These are phyloP conservation scores for Contarinia nasturtii DNA, from an alignment of 1,140 invertebrate genomes.

Conservation along the genomic window DNA sequence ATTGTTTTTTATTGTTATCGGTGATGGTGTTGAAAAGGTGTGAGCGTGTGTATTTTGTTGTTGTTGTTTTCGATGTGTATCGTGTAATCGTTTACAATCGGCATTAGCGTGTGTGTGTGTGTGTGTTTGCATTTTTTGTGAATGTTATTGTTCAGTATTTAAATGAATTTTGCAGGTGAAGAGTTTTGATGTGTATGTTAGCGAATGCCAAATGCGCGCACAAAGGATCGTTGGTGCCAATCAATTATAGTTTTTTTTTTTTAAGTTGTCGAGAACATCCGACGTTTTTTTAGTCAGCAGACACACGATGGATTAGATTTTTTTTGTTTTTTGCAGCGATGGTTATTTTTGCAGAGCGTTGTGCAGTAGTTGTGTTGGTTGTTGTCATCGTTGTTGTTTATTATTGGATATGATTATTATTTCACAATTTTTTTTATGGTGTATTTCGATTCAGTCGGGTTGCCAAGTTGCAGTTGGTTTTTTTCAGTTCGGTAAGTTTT, in stretches of 20 bases:
- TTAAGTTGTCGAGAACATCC: no score
- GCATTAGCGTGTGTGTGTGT: constrained; percentile 8
- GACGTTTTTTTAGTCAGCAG: no score
- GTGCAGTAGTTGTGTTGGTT: no score
- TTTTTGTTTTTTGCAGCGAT: no score
- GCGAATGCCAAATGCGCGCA: background rate
- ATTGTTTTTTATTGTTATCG: background rate
- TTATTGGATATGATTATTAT: background rate
- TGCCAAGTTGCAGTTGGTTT: background rate
- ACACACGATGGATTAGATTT: no score
- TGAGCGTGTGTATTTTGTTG: constrained; percentile 5
- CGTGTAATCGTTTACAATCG: constrained; percentile 6
- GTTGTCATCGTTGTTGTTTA: background rate
- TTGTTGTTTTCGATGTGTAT: constrained; percentile 6
- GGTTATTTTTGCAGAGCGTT: no score
- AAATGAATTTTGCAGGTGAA: background rate
- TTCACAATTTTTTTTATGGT: background rate
- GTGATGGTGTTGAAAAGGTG: constrained; percentile 10
- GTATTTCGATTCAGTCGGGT: background rate
- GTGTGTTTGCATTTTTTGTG: background rate
- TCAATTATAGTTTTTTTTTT: background rate
- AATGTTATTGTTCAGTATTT: constrained; percentile 3
- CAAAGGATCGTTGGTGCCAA: background rate
- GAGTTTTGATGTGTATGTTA: background rate
- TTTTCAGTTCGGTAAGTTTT: background rate